Base-by-base conservation (phyloP, 2,888 invertebrate genomes). In the Leptinotarsa rubiginosa region DNA sequence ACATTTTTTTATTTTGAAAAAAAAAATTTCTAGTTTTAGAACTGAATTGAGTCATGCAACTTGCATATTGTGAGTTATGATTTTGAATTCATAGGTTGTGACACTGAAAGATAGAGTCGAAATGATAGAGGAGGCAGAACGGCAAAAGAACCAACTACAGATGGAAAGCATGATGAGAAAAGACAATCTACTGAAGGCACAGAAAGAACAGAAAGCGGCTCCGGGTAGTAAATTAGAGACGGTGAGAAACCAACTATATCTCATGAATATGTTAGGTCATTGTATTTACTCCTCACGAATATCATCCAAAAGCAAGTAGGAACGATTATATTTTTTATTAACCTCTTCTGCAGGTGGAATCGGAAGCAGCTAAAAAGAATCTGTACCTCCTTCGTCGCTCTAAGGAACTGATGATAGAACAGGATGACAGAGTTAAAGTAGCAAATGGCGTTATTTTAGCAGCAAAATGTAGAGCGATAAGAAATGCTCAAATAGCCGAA, bases 381-480 rank as follows among this genome's bases (percentile, higher is more conserved):
- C 84, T 88, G 77, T 88, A 90, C 75, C 82, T 91, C 1, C 83
- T 91, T 4, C 87, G 89, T 74, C 86, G 91, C 77, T 91, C 91
- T 1, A 84, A 88, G 66, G 89, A 90, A 75, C 81, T 91, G 59
- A 87, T 88, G 69, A 87, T 90, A 73, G 91, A 92, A 79, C 89
- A 92, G 82, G 92, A 89, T 83, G 94, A 90, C 84, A 92, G 90
- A 89, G 93, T 90, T 81, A 94, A 92, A 87, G 90, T 89, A 31
- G 94, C 94, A 77, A 96, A 95, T 87, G 91, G 92, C 74, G 90
- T 96, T 77, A 95, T 96, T 81, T 87, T 96, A 15, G 94, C 94
- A 18, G 94, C 95, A 22, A 96, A 96, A 86, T 96, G 96, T 80
- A 92, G 95, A 83, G 94, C 95, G 0, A 94, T 96, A 65, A 89